phyloP scores from a whole-genome alignment of 2,113 vertebrate species.

The Myiagra hebetior region DNA sequence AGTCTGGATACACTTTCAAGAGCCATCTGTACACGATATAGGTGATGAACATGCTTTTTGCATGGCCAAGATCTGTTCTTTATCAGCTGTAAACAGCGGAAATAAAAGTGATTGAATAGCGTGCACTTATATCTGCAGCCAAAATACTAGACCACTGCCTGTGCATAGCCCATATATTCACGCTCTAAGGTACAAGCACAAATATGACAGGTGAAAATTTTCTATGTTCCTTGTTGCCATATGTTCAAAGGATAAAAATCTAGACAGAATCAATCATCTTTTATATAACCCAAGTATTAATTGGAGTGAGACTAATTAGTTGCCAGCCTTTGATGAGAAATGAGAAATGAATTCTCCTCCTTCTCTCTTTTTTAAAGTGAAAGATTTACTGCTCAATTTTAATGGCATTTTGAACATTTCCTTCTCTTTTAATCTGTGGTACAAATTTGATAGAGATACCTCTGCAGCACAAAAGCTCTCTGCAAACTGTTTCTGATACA shows the following conservation, averaged over 20 bases:
- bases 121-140: not conserved
- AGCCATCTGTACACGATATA: not conserved
- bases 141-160: not conserved
- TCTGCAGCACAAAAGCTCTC: not conserved
- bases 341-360: not conserved
- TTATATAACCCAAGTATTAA: conserved; percentile 28
- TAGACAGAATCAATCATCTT: conserved; percentile 28
- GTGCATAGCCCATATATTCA: not conserved
- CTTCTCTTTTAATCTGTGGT: not conserved
- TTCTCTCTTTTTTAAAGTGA: conserved; percentile 2
- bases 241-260: conserved; percentile 40
- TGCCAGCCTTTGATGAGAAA: not conserved
- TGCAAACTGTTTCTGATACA: not conserved
- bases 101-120: not conserved
- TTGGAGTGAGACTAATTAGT: conserved; percentile 44
- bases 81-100: not conserved
- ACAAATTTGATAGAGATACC: not conserved
- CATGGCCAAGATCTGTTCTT: not conserved
- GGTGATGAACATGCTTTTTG: not conserved
- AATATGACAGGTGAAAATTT: not conserved
- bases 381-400: conserved; percentile 18
- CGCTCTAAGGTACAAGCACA: not conserved
- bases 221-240: not conserved
- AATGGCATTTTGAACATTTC: conserved; percentile 28
- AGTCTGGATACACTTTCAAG: not conserved